phyloP scores from a whole-genome alignment of 2,888 invertebrate genomes.

The Tipula vernalis region DNA sequence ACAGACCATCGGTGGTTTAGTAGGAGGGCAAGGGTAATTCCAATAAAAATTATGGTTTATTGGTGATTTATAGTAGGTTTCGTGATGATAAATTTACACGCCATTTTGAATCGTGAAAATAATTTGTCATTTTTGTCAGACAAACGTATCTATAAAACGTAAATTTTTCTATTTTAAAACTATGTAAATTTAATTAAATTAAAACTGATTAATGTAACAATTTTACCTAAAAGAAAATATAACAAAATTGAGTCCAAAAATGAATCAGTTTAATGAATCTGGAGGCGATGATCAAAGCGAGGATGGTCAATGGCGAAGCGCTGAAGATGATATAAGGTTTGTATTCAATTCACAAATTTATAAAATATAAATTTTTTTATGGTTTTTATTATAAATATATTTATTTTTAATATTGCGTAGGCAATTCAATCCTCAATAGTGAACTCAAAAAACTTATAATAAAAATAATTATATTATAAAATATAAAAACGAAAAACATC shows the following conservation, averaged over 20 bases:
- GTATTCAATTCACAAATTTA: slow-evolving; percentile 20
- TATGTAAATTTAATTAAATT: not conserved
- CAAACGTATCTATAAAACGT: not conserved
- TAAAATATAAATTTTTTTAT: not conserved
- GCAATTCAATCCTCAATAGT: slow-evolving; percentile 13
- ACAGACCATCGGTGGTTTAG: too few relatives aligned
- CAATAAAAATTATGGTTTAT: not conserved
- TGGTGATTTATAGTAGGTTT: not conserved
- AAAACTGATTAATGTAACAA: not conserved
- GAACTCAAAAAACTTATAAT: slow-evolving; percentile 5
- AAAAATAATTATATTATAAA: slow-evolving; percentile 11
- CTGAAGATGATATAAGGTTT: slow-evolving; percentile 43
- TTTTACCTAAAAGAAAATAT: not conserved
- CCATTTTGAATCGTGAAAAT: not conserved
- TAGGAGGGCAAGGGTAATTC: not conserved
- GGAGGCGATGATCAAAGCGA: slow-evolving; percentile 61
- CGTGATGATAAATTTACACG: not conserved
- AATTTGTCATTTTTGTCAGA: not conserved
- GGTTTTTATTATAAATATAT: slow-evolving; percentile 11
- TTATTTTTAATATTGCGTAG: slow-evolving; percentile 16
- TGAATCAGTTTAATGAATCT: slow-evolving; percentile 26
- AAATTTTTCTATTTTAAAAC: not conserved
- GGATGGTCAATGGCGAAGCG: slow-evolving; percentile 75
- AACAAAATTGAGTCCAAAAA: not conserved
- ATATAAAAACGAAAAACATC: slow-evolving; percentile 15